Evolutionary conservation across 1,140 invertebrate species (phyloP), one percentile per base, ranked within the genome.

Genomic region (Metaphire vulgaris): DNA sequence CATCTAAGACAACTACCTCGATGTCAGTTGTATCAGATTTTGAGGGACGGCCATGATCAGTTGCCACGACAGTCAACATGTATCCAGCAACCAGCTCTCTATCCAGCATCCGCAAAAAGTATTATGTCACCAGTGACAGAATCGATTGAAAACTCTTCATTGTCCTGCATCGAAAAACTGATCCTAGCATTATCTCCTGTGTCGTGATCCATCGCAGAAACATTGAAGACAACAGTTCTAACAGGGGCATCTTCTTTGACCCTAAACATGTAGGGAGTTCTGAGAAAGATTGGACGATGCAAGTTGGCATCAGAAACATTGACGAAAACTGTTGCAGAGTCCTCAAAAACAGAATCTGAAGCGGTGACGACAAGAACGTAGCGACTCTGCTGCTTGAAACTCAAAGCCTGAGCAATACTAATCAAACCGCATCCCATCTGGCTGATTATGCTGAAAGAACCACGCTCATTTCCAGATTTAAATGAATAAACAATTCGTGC

Each of bases 301-400:
- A 96, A 95, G 85, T 99, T 99, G 0, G 95, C 95, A 87, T 98
- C 97, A 0, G 93, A 92, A 0, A 99, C 90, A 83, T 97, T 95
- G 0, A 99, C 91, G 80, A 94, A 93, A 29, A 98, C 93, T 30
- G 92, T 91, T 0, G 95, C 92, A 0, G 92, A 92, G 80, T 97
- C 96, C 33, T 93, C 87, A 0, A 94, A 93, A 0, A 93, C 94
- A 0, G 92, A 91, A 85, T 98, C 96, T 0, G 93, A 92, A 0
- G 95, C 96, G 0, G 91, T 92, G 0, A 98, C 85, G 30, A 87
- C 87, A 16, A 90, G 81, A 2, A 88, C 83, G 79, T 86, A 86
- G 12, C 77, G 79, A 70, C 79, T 82, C 16, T 83, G 81, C 29
- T 85, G 79, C 72, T 89, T 87, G 79, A 88, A 90, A 82, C 90